Conservation (phyloP, 2,888 invertebrate species). For the Oligia fasciuncula region DNA sequence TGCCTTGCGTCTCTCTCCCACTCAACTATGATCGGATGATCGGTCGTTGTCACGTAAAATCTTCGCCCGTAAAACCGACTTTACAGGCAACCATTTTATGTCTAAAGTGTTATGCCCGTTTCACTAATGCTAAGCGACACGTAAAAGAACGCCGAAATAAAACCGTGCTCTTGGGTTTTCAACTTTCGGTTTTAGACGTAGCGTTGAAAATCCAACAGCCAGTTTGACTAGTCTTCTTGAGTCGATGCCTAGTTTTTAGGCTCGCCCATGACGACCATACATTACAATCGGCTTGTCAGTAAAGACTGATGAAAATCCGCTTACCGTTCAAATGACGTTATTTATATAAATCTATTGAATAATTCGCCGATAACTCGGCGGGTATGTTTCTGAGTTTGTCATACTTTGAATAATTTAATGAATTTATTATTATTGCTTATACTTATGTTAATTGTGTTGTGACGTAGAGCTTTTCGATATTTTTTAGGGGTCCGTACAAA, state of each 20-base stretch:
- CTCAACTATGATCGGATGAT: too few relatives aligned
- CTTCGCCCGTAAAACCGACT: too few relatives aligned
- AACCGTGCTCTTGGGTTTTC: background rate
- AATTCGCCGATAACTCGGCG: slow-evolving; percentile 67
- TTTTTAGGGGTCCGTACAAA: slow-evolving; percentile 47
- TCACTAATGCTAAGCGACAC: background rate
- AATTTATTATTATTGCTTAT: slow-evolving; percentile 69
- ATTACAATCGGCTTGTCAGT: slow-evolving; percentile 4
- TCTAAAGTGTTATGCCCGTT: background rate
- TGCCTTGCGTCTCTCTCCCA: too few relatives aligned
- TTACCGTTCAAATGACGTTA: slow-evolving; percentile 52
- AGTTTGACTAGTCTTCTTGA: background rate
- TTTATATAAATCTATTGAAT: slow-evolving; percentile 65
- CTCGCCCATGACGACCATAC: background rate
- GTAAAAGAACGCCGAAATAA: background rate
- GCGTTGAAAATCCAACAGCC: background rate
- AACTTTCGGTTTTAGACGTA: background rate
- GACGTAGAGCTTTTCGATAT: slow-evolving; percentile 63
- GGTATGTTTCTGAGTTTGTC: slow-evolving; percentile 60
- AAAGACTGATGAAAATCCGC: slow-evolving; percentile 48
- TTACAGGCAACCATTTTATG: too few relatives aligned
- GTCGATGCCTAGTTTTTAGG: background rate
- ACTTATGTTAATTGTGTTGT: slow-evolving; percentile 71
- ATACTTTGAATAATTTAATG: slow-evolving; percentile 69
- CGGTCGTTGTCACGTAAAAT: too few relatives aligned